Evolutionary conservation across 1,140 invertebrate genomes (phyloP).

Genomic region (Trichonephila clavata): DNA sequence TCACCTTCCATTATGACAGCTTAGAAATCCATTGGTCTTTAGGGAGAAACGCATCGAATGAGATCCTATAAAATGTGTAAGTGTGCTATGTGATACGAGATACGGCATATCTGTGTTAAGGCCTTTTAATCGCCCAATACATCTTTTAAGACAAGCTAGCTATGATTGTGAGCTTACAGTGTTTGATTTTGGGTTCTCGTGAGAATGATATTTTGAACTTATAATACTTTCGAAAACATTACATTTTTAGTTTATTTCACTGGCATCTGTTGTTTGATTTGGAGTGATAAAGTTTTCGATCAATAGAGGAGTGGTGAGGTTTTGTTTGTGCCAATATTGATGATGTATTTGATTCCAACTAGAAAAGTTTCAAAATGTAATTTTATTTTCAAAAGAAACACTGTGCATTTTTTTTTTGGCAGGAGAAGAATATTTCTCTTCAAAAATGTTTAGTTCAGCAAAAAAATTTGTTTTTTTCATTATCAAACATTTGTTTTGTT

Average conservation of each 20-base stretch:
- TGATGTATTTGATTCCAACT: too few species aligned
- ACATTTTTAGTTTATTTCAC: not conserved
- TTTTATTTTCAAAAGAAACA: too few species aligned
- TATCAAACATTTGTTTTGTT: too few species aligned
- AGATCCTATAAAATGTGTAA: constrained; percentile 37
- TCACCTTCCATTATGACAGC: not conserved
- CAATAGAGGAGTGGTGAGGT: too few species aligned
- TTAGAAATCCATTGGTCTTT: constrained; percentile 12
- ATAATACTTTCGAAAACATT: constrained; percentile 25
- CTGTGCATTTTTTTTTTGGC: too few species aligned
- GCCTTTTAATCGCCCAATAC: not conserved
- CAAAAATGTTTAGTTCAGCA: too few species aligned
- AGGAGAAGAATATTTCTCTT: too few species aligned
- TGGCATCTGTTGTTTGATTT: not conserved
- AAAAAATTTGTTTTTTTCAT: too few species aligned
- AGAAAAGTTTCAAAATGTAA: too few species aligned
- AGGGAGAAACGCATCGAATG: not conserved
- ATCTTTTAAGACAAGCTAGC: not conserved
- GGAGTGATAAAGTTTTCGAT: too few species aligned
- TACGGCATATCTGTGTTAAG: not conserved
- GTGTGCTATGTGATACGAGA: not conserved
- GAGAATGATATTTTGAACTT: not conserved
- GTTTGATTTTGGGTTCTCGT: not conserved
- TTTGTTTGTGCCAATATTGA: too few species aligned
- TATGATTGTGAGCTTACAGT: not conserved